Evolutionary conservation across 2,888 invertebrate species (phyloP).

Genomic region (Sturmia bella): DNA sequence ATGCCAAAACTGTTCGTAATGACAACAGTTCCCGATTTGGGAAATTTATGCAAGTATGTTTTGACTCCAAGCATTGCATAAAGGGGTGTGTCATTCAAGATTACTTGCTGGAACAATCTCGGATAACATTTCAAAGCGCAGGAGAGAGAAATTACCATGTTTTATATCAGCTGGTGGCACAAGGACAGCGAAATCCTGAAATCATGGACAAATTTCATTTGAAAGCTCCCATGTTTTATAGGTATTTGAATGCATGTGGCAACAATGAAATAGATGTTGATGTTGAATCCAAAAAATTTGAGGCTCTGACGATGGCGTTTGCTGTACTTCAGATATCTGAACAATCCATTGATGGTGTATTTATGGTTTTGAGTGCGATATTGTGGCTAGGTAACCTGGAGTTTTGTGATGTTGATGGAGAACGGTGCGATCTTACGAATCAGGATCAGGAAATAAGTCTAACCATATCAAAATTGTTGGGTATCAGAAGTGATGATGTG

Average conservation of each 20-base stretch:
- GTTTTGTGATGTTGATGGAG: conserved; percentile 93
- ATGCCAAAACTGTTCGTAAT: conserved; percentile 95
- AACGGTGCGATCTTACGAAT: conserved; percentile 88
- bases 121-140: conserved; percentile 94
- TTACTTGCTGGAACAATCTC: conserved; percentile 93
- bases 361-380: conserved; percentile 93
- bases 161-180: conserved; percentile 94
- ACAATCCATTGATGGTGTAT: conserved; percentile 93
- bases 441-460: conserved; percentile 88
- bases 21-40: conserved; percentile 97
- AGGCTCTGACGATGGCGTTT: conserved; percentile 92
- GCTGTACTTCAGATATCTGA: conserved; percentile 93
- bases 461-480: conserved; percentile 88
- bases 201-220: conserved; percentile 88
- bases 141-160: conserved; percentile 96
- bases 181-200: conserved; percentile 90
- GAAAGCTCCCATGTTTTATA: conserved; percentile 89
- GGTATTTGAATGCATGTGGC: conserved; percentile 91
- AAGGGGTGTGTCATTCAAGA: conserved; percentile 95
- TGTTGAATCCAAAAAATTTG: conserved; percentile 87
- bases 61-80: conserved; percentile 93
- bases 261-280: conserved; percentile 86
- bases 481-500: conserved; percentile 88
- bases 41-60: conserved; percentile 97
- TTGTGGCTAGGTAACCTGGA: conserved; percentile 94